These are phyloP conservation scores for Sceliomorpha sp. DNA, from an alignment of 2,888 invertebrate genomes.

Conservation along the genomic window DNA sequence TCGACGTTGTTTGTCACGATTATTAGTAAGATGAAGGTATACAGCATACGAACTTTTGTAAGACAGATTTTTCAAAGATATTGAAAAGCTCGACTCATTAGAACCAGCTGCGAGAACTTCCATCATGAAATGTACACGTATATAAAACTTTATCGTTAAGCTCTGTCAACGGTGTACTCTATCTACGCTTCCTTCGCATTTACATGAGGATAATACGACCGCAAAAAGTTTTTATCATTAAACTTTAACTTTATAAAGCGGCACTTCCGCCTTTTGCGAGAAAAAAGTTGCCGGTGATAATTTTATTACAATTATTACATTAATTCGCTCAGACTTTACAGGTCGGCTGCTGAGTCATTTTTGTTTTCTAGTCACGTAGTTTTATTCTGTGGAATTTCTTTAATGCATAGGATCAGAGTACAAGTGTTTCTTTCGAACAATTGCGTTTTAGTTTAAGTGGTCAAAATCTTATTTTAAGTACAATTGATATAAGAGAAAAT, in stretches of 20 bases:
- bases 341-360: neutral
- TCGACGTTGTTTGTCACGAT: no score
- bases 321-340: neutral
- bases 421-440: no score
- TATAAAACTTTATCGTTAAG: slow-evolving; percentile 17
- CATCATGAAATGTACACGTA: slow-evolving; percentile 8
- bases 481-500: no score
- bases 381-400: no score
- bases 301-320: neutral
- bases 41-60: neutral
- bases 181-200: neutral
- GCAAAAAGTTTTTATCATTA: slow-evolving; percentile 8
- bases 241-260: neutral
- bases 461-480: no score
- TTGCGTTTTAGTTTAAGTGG: no score
- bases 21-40: no score
- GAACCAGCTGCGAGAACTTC: slow-evolving; percentile 9
- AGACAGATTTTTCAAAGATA: slow-evolving; percentile 5
- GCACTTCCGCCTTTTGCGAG: neutral
- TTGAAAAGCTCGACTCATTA: slow-evolving; percentile 15
- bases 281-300: neutral
- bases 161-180: slow-evolving; percentile 4
- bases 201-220: neutral
- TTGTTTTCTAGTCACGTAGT: neutral
- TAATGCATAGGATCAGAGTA: no score